Base-by-base conservation (phyloP, 2,888 invertebrate genomes). In the Polietes domitor region DNA sequence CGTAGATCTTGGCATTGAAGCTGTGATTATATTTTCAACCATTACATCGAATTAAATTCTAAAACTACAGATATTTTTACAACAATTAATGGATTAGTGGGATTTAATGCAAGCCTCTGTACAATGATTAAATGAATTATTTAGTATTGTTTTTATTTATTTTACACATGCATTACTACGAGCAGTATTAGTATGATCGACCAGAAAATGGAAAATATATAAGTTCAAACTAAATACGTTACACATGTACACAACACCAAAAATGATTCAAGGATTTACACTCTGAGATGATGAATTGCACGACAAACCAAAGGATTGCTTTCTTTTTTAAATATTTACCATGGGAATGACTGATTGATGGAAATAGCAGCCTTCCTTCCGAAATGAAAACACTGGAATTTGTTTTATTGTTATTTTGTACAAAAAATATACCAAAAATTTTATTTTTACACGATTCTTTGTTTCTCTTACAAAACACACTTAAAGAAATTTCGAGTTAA, bases 181-280 rank as follows among this genome's bases (percentile, higher is more conserved):
- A 32, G 32, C 32, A 47, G 6, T 47, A 47, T 47, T 43, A 68
- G 41, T 37, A 77, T 58, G 26, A 71, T 72, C 61, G 86, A 90
- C 90, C 90, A 90, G 89, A 90, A 90, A 90, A 90, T 90, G 90
- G 89, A 87, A 89, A 88, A 88, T 87, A 89, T 82, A 81, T 76
- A 80, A 58, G 32, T 63, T 28, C 17, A 43, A 65, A 55, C 15
- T 73, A 58, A 63, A 72, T 32, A 53, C 28, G 53, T 53, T 7
- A 53, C 43, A 68, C 2, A 28, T 68, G 43, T 63, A 74, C 75
- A 75, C 77, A 83, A 77, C 80, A 83, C 77, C 78, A 77, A 80
- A 79, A 80, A 58, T 58, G 24, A 55, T 55, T 10, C 24, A 58
- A 9, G 4, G 15, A 58, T 50, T 19, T 50, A 55, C 9, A 26